These are phyloP conservation scores for Epistrophella euchroma DNA, from an alignment of 2,888 invertebrate genomes.

Conservation along the genomic window DNA sequence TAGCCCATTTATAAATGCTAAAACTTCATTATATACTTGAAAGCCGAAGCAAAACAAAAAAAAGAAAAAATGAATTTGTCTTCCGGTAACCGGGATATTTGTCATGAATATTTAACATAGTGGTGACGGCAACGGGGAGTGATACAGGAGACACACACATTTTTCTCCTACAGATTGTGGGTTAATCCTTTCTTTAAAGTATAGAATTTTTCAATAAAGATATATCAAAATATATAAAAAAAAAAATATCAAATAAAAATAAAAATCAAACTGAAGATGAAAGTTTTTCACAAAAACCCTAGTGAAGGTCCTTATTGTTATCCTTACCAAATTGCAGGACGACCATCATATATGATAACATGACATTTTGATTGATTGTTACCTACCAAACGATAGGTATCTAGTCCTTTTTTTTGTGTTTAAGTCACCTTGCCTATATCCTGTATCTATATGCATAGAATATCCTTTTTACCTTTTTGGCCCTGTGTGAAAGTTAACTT, in stretches of 20 bases:
- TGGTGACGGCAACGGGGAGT: conserved; percentile 4
- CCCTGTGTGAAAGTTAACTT: conserved; percentile 51
- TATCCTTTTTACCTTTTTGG: conserved; percentile 21
- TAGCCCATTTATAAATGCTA: conserved; percentile 58
- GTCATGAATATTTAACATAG: conserved; percentile 72
- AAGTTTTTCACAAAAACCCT: conserved; percentile 49
- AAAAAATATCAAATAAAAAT: not conserved
- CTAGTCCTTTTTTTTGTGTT: conserved; percentile 19
- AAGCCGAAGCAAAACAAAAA: conserved; percentile 65
- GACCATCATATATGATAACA: conserved; percentile 64
- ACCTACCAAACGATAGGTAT: conserved; percentile 16
- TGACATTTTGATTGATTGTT: conserved; percentile 74
- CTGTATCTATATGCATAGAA: not conserved
- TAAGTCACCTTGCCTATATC: not conserved
- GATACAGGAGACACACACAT: not conserved
- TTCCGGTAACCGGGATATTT: conserved; percentile 56
- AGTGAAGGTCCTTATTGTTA: conserved; percentile 51
- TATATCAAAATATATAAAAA: not conserved
- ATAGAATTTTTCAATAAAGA: not conserved
- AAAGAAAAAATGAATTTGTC: conserved; percentile 67
- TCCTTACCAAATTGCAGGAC: conserved; percentile 70
- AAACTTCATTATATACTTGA: conserved; percentile 45
- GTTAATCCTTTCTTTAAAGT: conserved; percentile 57
- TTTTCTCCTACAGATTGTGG: conserved; percentile 17
- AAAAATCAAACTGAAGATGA: conserved; percentile 53